Evolutionary conservation across 2,113 vertebrate species (phyloP), one percentile per base, ranked within the genome.

Genomic region (Rhea pennata): DNA sequence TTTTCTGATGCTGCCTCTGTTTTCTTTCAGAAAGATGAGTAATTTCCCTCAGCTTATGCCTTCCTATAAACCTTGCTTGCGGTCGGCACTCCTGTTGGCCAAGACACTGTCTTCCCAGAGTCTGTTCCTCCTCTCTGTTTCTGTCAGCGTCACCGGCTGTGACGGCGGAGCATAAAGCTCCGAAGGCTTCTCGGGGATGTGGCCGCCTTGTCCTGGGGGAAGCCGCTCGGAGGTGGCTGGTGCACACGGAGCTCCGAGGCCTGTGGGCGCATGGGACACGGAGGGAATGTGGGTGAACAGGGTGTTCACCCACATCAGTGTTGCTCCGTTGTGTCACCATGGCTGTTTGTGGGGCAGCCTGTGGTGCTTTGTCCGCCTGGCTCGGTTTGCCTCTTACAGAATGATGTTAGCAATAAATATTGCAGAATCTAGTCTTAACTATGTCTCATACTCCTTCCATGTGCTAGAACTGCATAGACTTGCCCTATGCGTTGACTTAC

Each of bases 81-180:
- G 2, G 19, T 50, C 29, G 1, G 8, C 53, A 64, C 69, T 66
- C 50, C 26, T 42, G 33, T 81, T 69, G 53, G 17, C 74, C 48
- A 36, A 17, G 84, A 23, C 50, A 21, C 50, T 56, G 54, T 12
- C n/a, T 8, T 39, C 67, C 31, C 31, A 46, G 39, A 78, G 36
- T 53, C 0, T 0, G 74, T 82, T 80, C 5, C 2, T 9, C 10
- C 19, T 82, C n/a, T 51, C 19, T 56, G 10, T 74, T 19, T 42
- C 27, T 62, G 50, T 48, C 33, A 29, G 8, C 20, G 12, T 6
- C 4, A 0, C 71, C 71, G 42, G 12, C 62, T 71, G 19, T 6
- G 36, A 1, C 64, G 65, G 13, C 48, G 0, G 0, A 48, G 4
- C 40, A 69, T 82, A 58, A 78, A 92, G 67, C 8, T 22, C 5